Percentiles rank a stretch among this genome's conserved stretches.
Evolutionary conservation across 1,140 invertebrate species (phyloP).

Genomic region (Nasonia giraulti): DNA sequence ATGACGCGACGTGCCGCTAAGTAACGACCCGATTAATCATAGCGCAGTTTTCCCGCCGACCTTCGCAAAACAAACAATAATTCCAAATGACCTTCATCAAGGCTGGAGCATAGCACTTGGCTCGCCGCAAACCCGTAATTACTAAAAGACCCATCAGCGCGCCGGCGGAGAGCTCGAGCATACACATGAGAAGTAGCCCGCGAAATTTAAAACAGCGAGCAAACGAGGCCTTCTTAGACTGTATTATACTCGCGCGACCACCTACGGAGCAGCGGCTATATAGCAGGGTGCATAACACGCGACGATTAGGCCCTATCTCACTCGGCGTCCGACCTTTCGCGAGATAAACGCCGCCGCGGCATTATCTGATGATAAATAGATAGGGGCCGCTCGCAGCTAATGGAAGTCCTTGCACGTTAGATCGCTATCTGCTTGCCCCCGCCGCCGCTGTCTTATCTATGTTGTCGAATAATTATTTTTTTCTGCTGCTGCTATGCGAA

Average conservation of each 20-base stretch:
- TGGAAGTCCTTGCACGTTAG: slow-evolving; percentile 60
- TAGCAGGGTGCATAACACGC: slow-evolving; percentile 60
- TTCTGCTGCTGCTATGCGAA: neutral
- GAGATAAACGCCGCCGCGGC: slow-evolving; percentile 58
- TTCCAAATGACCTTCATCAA: neutral
- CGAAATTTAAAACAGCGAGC: neutral
- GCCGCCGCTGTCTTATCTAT: neutral
- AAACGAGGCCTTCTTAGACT: neutral
- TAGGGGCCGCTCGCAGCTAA: slow-evolving; percentile 63
- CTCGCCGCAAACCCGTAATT: neutral
- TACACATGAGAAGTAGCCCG: neutral
- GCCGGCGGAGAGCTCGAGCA: neutral
- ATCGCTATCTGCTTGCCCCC: slow-evolving; percentile 3
- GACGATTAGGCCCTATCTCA: slow-evolving; percentile 62
- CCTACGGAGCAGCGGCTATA: neutral
- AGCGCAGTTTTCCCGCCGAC: neutral
- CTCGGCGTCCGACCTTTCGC: slow-evolving; percentile 57
- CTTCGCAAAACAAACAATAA: neutral
- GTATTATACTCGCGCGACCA: neutral
- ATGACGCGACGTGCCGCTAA: neutral
- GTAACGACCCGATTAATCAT: neutral
- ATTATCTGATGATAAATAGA: slow-evolving; percentile 69
- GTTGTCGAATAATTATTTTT: neutral
- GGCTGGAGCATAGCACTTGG: neutral
- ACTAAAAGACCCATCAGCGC: neutral